Conservation (phyloP, 2,113 vertebrate species). For the Nyctereutes procyonoides region DNA sequence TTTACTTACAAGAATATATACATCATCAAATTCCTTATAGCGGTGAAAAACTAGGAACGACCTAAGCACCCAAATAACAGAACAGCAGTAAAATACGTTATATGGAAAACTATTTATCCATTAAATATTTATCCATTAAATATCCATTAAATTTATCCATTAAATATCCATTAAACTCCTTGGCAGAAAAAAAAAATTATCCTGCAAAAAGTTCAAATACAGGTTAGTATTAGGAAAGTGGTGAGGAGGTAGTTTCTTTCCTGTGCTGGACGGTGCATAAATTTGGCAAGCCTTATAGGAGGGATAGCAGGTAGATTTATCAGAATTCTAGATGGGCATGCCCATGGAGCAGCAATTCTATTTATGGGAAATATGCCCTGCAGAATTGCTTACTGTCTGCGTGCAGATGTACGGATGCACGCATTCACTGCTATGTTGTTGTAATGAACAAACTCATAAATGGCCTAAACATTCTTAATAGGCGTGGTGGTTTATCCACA, state of each 20-base stretch:
- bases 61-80: background rate
- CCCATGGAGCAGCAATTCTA: background rate
- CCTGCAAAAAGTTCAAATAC: background rate
- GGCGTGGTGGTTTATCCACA: background rate
- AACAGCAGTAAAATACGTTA: background rate
- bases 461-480: background rate
- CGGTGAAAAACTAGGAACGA: background rate
- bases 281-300: background rate
- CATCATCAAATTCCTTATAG: background rate
- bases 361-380: background rate
- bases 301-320: background rate
- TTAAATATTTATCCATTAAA: background rate
- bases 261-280: background rate
- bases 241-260: background rate
- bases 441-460: background rate
- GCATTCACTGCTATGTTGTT: background rate
- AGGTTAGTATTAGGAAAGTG: background rate
- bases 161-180: background rate
- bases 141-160: background rate
- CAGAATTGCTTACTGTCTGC: background rate
- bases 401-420: background rate
- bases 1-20: background rate
- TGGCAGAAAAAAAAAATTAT: background rate
- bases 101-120: background rate
- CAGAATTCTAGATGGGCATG: background rate